Evolutionary conservation across 2,797 vertebrate species (phyloP), one percentile per base, ranked within the genome.

Genomic region (Xiphophorus birchmanni): DNA sequence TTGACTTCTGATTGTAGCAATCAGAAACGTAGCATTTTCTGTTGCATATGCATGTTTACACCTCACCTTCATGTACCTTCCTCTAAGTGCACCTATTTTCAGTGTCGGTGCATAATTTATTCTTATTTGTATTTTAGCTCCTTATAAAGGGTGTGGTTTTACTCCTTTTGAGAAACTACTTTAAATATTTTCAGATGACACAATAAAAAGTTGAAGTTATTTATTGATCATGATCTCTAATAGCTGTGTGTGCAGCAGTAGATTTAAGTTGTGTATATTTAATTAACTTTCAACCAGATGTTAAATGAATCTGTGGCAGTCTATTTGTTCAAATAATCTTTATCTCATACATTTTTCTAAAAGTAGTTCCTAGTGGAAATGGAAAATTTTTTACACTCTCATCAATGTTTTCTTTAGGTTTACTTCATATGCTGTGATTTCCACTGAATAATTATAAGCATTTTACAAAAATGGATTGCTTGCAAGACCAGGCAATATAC

Each of bases 1-100:
- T 87, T 60, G 50, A 17, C 48, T 78, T 67, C 26, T 23, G 71
- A 76, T 45, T 78, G 29, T 80, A 72, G 73, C 71, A 88, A 81
- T 83, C 65, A 67, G 32, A 45, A 47, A 60, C 50, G 18, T 56
- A 12, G 50, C 26, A 71, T 75, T 76, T 76, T 56, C 21, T 32
- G 32, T 29, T 78, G 58, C 37, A 18, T 76, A n/a, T 69, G 0
- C 75, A n/a, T 78, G 58, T n/a, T 56, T n/a, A 37, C 11, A 45
- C 52, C 21, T 73, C 21, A 73, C 26, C 23, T 76, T 29, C 3
- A 13, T 69, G 8, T 7, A 37, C 48, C 12, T 56, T 77, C 74
- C 40, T 73, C 44, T 73, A 50, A 80, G 69, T 80, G 74, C 35
- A 17, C 76, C 71, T 81, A 50, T 88, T 35, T 77, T 56, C 21